Conservation (phyloP, 1,140 invertebrate genomes). For the Dinoponera quadriceps region DNA sequence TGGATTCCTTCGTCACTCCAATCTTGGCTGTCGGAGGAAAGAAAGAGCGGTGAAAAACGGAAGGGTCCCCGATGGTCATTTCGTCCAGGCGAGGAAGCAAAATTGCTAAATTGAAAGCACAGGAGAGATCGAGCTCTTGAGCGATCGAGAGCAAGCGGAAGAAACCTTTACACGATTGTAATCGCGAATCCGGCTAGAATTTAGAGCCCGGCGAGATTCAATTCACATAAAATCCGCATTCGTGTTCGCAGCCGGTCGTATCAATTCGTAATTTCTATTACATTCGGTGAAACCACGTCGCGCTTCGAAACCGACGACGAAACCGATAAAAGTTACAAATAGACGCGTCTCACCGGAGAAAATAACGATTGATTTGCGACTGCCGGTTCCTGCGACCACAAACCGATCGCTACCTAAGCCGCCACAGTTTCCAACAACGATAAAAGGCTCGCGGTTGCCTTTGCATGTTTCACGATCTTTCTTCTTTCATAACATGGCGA, state of each 20-base stretch:
- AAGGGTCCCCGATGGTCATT: slow-evolving; percentile 61
- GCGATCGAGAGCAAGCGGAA: slow-evolving; percentile 5
- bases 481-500: slow-evolving; percentile 1
- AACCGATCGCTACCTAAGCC: slow-evolving; percentile 8
- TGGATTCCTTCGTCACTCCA: slow-evolving; percentile 66
- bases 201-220: slow-evolving; percentile 10
- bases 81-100: slow-evolving; percentile 50
- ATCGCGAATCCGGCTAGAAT: slow-evolving; percentile 44
- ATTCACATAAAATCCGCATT: slow-evolving; percentile 27
- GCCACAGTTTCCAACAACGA: background rate
- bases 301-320: background rate
- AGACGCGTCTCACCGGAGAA: background rate
- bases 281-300: background rate
- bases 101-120: slow-evolving; percentile 66
- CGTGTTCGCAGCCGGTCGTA: background rate
- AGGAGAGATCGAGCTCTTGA: slow-evolving; percentile 51
- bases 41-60: slow-evolving; percentile 56
- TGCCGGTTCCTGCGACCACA: slow-evolving; percentile 1
- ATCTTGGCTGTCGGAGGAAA: slow-evolving; percentile 63
- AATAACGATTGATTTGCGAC: slow-evolving; percentile 25
- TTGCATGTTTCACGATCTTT: slow-evolving; percentile 9
- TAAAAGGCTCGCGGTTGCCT: slow-evolving; percentile 12
- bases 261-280: background rate
- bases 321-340: slow-evolving; percentile 3
- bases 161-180: slow-evolving; percentile 43